Conservation (phyloP, 1,140 invertebrate genomes). For the Amyelois transitella region DNA sequence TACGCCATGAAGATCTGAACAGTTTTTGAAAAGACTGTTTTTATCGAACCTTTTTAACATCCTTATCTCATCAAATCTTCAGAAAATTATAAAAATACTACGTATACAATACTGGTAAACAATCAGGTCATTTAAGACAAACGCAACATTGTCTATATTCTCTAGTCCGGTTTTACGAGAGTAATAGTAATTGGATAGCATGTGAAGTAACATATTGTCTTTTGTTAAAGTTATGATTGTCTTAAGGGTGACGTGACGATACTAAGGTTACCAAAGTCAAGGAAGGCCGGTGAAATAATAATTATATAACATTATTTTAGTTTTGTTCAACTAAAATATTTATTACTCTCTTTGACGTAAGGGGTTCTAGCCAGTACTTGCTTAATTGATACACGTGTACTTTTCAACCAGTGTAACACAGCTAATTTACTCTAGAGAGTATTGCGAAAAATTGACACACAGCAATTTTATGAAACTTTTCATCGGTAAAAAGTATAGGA, state of each 20-base stretch:
- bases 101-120: too few relatives aligned
- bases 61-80: too few relatives aligned
- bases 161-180: background rate
- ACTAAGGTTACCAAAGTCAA: background rate
- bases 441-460: conserved; percentile 1
- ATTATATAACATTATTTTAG: too few relatives aligned
- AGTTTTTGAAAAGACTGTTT: too few relatives aligned
- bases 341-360: too few relatives aligned
- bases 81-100: too few relatives aligned
- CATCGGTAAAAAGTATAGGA: conserved; percentile 11
- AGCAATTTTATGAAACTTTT: conserved; percentile 5
- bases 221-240: background rate
- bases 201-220: background rate
- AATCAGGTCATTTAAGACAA: too few relatives aligned
- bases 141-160: background rate
- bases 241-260: background rate
- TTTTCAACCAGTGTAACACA: background rate
- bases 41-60: too few relatives aligned
- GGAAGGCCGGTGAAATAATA: too few relatives aligned
- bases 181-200: background rate
- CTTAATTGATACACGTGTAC: background rate
- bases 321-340: too few relatives aligned
- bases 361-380: background rate
- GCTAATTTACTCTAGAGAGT: background rate
- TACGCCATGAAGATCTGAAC: too few relatives aligned